Conservation (phyloP, 2,797 vertebrate species). For the Chelmon rostratus region DNA sequence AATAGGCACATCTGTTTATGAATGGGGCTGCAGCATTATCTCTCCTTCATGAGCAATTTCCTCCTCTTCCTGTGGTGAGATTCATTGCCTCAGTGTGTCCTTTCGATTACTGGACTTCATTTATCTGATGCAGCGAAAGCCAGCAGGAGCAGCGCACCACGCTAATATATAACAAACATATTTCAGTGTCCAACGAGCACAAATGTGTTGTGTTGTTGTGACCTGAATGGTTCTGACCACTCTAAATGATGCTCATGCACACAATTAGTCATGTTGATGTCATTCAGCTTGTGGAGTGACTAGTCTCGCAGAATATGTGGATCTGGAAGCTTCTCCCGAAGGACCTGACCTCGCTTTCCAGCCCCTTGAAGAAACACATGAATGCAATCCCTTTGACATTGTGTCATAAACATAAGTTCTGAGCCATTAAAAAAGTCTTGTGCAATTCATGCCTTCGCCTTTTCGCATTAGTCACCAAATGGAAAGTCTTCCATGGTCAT, state of each 20-base stretch:
- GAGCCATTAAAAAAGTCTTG: constrained; percentile 56
- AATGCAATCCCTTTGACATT: constrained; percentile 55
- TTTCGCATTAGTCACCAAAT: constrained; percentile 65
- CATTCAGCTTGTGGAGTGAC: constrained; percentile 50
- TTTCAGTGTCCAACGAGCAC: constrained; percentile 5
- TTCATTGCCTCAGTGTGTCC: constrained; percentile 62
- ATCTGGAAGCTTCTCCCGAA: constrained; percentile 52
- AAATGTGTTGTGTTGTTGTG: constrained; percentile 33
- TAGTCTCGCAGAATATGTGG: constrained; percentile 40
- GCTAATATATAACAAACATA: constrained; percentile 30
- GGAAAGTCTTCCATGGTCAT: constrained; percentile 51
- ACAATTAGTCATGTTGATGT: constrained; percentile 53
- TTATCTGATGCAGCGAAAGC: constrained; percentile 75
- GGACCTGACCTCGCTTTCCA: constrained; percentile 47
- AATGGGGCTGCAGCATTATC: constrained; percentile 64
- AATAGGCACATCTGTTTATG: constrained; percentile 61
- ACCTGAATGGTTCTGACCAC: constrained; percentile 35
- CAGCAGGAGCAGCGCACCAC: constrained; percentile 54
- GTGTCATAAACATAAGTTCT: constrained; percentile 66
- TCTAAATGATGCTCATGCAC: constrained; percentile 29
- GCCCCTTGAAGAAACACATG: constrained; percentile 50
- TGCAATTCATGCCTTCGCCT: constrained; percentile 55
- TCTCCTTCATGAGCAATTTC: constrained; percentile 78
- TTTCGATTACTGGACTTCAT: constrained; percentile 57
- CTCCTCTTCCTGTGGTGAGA: constrained; percentile 81